A percentile compares a stretch with the other conserved stretches of the same genome.
phyloP scores from a whole-genome alignment of 2,888 invertebrate species.

The Heliconius sara region DNA sequence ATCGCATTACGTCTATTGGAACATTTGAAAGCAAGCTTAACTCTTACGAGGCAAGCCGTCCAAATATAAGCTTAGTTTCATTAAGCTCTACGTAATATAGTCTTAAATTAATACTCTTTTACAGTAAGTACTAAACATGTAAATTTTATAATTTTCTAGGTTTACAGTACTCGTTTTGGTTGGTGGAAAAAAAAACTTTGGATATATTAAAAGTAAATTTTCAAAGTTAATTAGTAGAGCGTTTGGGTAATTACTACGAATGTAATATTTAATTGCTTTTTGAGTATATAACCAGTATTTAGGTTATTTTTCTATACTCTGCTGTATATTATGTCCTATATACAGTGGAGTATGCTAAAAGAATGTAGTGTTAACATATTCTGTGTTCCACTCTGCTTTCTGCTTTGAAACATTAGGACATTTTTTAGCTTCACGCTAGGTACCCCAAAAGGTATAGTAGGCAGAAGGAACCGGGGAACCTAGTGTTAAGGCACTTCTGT shows the following conservation, averaged over 20 bases:
- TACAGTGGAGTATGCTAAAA: not conserved
- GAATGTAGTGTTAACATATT: not conserved
- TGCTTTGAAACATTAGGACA: too few species aligned
- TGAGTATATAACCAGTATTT: too few species aligned
- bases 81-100: not conserved
- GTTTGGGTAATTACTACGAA: not conserved
- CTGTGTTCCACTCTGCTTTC: not conserved
- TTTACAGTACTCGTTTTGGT: not conserved
- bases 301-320: too few species aligned
- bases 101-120: not conserved
- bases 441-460: too few species aligned
- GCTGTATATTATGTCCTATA: not conserved
- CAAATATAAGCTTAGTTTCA: slow-evolving; percentile 10
- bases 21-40: slow-evolving; percentile 29
- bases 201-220: not conserved
- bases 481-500: too few species aligned
- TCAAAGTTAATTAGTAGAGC: not conserved
- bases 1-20: slow-evolving; percentile 31
- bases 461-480: too few species aligned
- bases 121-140: not conserved
- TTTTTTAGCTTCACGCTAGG: too few species aligned
- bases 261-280: too few species aligned
- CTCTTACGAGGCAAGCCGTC: slow-evolving; percentile 21
- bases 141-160: not conserved
- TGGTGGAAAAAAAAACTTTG: not conserved